A percentile compares a stretch with the other conserved stretches of the same genome.
These are phyloP conservation scores for Drosophila macrospina DNA, from an alignment of 2,888 invertebrate species.

Conservation along the genomic window DNA sequence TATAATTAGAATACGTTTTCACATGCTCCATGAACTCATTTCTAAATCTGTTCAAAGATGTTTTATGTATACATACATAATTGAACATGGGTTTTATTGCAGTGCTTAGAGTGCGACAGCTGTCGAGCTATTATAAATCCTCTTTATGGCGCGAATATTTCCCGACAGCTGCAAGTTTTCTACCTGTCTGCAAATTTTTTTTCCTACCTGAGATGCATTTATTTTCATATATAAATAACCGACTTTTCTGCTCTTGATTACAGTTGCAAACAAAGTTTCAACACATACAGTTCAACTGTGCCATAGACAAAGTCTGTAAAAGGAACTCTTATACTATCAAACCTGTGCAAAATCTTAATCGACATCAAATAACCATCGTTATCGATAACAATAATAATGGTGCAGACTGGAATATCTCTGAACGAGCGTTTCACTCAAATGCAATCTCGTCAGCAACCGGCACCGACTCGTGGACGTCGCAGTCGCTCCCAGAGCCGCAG, in stretches of 20 bases:
- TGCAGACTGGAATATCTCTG: conserved; percentile 85
- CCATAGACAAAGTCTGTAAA: conserved; percentile 7
- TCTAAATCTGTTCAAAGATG: conserved; percentile 32
- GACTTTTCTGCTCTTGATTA: conserved; percentile 35
- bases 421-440: conserved; percentile 85
- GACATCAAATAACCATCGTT: background rate
- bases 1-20: conserved; percentile 44
- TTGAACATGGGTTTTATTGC: conserved; percentile 31
- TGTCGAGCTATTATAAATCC: conserved; percentile 25
- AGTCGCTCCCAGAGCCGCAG: conserved; percentile 76
- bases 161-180: conserved; percentile 38
- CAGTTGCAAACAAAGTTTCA: conserved; percentile 64
- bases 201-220: conserved; percentile 13
- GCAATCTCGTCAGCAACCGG: conserved; percentile 60
- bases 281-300: conserved; percentile 41
- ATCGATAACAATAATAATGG: conserved; percentile 44
- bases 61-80: conserved; percentile 1
- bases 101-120: conserved; percentile 20
- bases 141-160: conserved; percentile 26
- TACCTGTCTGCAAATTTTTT: conserved; percentile 33
- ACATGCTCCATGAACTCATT: conserved; percentile 39
- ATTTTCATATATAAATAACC: conserved; percentile 56
- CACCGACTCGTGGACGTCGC: conserved; percentile 49
- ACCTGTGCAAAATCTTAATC: conserved; percentile 3
- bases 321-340: conserved; percentile 1